Base-by-base conservation (phyloP, 2,888 invertebrate genomes). In the Diarsia mendica region DNA sequence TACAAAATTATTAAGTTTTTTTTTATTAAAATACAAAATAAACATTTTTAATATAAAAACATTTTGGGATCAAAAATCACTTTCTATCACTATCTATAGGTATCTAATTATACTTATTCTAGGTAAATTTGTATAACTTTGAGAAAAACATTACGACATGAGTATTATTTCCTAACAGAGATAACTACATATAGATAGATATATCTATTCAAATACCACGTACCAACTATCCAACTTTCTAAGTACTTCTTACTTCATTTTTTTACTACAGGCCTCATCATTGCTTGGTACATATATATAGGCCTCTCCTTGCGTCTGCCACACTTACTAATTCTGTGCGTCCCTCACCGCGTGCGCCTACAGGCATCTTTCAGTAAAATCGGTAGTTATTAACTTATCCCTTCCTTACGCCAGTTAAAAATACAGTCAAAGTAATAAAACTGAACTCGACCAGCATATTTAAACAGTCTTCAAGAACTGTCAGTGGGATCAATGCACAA, bases 1-100 rank as follows among this genome's bases (percentile, higher is more conserved):
- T 11, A 1, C 9, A 18, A 9, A 13, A 20, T 44, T 20, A 23
- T 58, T 46, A 49, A 28, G 28, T 28, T 13, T 33, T 66, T 79
- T 28, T 72, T 84, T 84, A 84, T 72, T 79, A 64, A 53, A 67
- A 63, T 66, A 44, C 20, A 81, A 84, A 68, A 58, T 78, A 85
- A 83, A 83, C 85, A 83, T 83, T 85, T 83, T 83, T 83, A 83
- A 83, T 83, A 83, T 83, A 83, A 83, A 83, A 83, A 83, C 86
- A 88, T 80, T 83, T 89, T 71, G 68, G 71, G 64, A 33, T 46
- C 23, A 48, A n/a, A 48, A 33, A 61, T n/a, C 51, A 20, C 28
- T 28, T 28, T 28, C 28, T 28, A 28, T 28, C 28, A 39, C 0
- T 1, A 39, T 28, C 28, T 39, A 39, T 63, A n/a, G n/a, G n/a